Percentiles rank a stretch among this genome's conserved stretches.
These are phyloP conservation scores for Rhizoglyphus robini DNA, from an alignment of 1,140 invertebrate genomes.

Conservation along the genomic window DNA sequence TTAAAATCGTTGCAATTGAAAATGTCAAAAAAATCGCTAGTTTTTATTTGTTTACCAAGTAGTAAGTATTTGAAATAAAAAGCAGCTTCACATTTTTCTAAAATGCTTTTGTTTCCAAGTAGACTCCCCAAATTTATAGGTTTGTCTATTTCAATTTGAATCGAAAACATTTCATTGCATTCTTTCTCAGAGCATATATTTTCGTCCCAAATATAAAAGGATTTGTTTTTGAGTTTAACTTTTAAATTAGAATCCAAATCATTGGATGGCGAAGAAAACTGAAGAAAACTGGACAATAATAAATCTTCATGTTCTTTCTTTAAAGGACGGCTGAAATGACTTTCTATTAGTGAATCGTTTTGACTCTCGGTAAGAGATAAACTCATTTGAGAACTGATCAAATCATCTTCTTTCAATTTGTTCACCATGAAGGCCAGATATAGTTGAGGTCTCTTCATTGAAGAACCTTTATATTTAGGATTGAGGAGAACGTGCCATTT, in stretches of 20 bases:
- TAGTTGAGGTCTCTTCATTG: constrained; percentile 34
- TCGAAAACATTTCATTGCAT: neutral
- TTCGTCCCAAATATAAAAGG: constrained; percentile 19
- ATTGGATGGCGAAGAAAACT: neutral
- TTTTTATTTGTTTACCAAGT: constrained; percentile 38
- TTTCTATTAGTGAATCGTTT: neutral
- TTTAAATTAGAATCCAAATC: constrained; percentile 17
- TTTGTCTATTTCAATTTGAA: neutral
- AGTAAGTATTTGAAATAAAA: constrained; percentile 39
- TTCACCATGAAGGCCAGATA: constrained; percentile 35
- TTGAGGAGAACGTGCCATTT: constrained; percentile 36
- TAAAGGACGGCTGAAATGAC: constrained; percentile 4
- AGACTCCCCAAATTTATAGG: constrained; percentile 7
- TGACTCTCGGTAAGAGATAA: constrained; percentile 10
- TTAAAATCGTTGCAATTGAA: constrained; percentile 33
- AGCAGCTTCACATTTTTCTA: neutral
- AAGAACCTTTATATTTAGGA: constrained; percentile 35
- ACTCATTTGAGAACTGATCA: neutral
- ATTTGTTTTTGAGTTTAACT: constrained; percentile 5
- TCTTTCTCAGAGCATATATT: constrained; percentile 1
- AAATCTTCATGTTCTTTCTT: too few species aligned
- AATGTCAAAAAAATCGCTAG: constrained; percentile 36
- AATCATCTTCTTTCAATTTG: constrained; percentile 29
- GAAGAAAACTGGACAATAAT: neutral
- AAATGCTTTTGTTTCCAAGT: neutral